Base-by-base conservation (phyloP, 2,888 invertebrate genomes). In the Girardia tigrina region DNA sequence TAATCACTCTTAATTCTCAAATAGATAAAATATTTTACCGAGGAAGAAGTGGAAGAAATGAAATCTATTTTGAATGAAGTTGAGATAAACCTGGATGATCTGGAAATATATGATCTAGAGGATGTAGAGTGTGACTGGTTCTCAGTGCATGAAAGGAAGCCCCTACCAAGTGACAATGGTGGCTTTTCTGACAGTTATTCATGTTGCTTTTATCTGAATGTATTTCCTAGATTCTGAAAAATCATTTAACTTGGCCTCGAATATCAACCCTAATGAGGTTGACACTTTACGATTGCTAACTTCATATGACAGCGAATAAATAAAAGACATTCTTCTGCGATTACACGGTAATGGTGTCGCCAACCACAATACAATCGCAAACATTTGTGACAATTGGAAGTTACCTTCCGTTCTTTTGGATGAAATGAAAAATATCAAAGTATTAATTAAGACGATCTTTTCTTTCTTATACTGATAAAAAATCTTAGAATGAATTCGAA, bases 331-430 rank as follows among this genome's bases (percentile, higher is more conserved):
- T 27, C 16, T 74, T 2, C 16, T 69, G 1, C 73, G 74, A 26
- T 20, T 79, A 69, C 79, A 79, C 26, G 88, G 90, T 70, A 88
- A 89, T 84, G 89, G 89, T 80, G 88, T 42, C 28, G n/a, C n/a
- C 20, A 74, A 42, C 23, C 8, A 27, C 1, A 36, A 69, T 26
- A 42, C 56, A 4, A n/a, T 74, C 1, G 56, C 28, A 23, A 42
- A 69, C 26, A 36, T 74, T 12, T 42, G 26, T 16, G 74, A 74
- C 56, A 36, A 42, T 14, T 74, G 74, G 74, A 20, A 42, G 26
- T 36, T 74, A 4, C 74, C 56, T 1, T 23, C n/a, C 6, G 56
- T 56, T 56, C n/a, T 56, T 56, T 23, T 56, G 4, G 56, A 56
- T 8, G 56, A 56, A 16, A 56, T 56, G 56, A 56, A 56, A 16